Evolutionary conservation across 2,888 invertebrate species (phyloP), one percentile per base, ranked within the genome.

Genomic region (Carpatolechia fugitivella): DNA sequence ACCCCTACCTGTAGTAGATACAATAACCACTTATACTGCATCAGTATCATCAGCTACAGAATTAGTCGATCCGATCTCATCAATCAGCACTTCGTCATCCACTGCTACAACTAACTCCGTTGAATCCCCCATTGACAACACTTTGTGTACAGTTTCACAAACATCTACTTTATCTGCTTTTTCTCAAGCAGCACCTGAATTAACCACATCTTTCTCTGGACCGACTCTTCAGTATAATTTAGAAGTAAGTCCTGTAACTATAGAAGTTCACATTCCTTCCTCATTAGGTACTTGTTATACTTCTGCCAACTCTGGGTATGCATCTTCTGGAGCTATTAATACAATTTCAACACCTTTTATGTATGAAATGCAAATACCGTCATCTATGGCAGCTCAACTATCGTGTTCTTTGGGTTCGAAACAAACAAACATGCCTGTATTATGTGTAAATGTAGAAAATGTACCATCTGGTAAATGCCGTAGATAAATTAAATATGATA

Each of bases 341-440:
- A 33, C 33, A 6, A 33, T 33, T 8, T 33, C 24, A 13, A 13
- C 44, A 44, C 24, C 11, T 13, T n/a, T n/a, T 13, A 11, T 35
- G 20, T 38, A 50, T 50, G 76, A 79, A 44, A 62, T 80, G 0
- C 10, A 70, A 0, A 65, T 78, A 29, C 79, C 79, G 0, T 53
- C 73, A 0, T 57, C 70, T 4, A 73, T 80, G n/a, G 79, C 80
- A 18, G 75, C 75, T 1, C 75, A 77, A 33, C 46, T 79, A 33
- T 59, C 60, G 1, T 78, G 77, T 50, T 76, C 71, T 47, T 70
- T 75, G 50, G 76, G 29, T 29, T 29, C 44, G 2, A 10, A 4
- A 6, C 24, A 4, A 13, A 11, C 11, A 44, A 33, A 8, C 3
- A 33, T 68, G 0, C 80, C 81, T 0, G 70, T 70, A 40, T 68